These are phyloP conservation scores for Lobophora halterata DNA, from an alignment of 2,888 invertebrate genomes.

Conservation along the genomic window DNA sequence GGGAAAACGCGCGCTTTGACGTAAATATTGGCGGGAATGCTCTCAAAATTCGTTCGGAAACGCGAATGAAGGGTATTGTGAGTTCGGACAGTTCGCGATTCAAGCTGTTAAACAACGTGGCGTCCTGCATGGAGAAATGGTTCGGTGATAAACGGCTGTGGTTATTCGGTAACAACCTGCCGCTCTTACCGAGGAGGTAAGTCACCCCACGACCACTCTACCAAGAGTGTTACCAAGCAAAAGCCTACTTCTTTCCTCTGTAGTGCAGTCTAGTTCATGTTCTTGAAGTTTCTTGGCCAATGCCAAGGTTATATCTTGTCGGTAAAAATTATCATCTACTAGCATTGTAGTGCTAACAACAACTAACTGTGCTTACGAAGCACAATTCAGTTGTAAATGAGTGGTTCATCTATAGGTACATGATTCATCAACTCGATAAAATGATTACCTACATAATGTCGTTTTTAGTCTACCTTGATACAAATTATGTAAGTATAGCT, in stretches of 20 bases:
- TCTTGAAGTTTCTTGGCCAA: conserved; percentile 5
- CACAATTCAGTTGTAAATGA: too few relatives aligned
- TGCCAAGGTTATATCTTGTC: conserved; percentile 1
- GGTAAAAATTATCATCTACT: too few relatives aligned
- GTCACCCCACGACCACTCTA: conserved; percentile 26
- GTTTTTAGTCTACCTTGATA: too few relatives aligned
- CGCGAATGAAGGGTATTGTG: conserved; percentile 65
- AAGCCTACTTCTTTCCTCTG: too few relatives aligned
- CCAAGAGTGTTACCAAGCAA: too few relatives aligned
- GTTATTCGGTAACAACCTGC: conserved; percentile 94
- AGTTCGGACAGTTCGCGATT: conserved; percentile 47
- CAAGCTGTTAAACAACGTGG: conserved; percentile 74
- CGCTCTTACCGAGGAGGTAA: conserved; percentile 91
- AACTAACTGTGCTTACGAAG: too few relatives aligned
- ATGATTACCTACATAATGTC: too few relatives aligned
- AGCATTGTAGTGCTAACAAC: too few relatives aligned
- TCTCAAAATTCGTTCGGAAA: conserved; percentile 42
- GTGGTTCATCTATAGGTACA: too few relatives aligned
- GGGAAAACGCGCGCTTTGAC: conserved; percentile 30
- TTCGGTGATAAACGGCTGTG: conserved; percentile 94
- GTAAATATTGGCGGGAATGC: conserved; percentile 60
- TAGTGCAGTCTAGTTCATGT: too few relatives aligned
- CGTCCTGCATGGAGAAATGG: conserved; percentile 94
- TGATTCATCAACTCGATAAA: too few relatives aligned
- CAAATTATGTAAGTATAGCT: too few relatives aligned